A percentile compares a stretch with the other conserved stretches of the same genome.
phyloP scores from a whole-genome alignment of 2,888 invertebrate genomes.

The Strigamia transsilvanica region DNA sequence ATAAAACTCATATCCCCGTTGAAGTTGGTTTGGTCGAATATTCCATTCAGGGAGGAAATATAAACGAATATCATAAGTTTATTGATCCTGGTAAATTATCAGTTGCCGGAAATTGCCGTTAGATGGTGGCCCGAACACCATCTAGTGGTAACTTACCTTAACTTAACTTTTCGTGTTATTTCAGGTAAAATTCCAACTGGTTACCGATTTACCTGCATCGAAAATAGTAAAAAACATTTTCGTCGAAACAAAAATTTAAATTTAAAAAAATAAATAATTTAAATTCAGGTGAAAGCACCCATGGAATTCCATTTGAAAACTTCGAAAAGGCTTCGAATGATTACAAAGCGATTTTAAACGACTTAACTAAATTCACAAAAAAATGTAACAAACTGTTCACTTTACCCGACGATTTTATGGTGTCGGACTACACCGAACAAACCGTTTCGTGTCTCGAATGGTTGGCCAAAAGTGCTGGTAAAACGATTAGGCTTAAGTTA shows the following conservation, averaged over 20 bases:
- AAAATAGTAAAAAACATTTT: not conserved
- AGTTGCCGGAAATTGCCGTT: too few species aligned
- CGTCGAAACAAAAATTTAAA: too few species aligned
- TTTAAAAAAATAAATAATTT: not conserved
- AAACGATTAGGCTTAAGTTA: not conserved
- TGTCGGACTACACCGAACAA: not conserved
- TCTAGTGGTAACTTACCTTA: too few species aligned
- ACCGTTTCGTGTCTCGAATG: not conserved
- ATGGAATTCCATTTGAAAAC: not conserved
- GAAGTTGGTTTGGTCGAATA: slow-evolving; percentile 61
- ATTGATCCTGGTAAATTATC: slow-evolving; percentile 60
- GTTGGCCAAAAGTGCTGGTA: not conserved
- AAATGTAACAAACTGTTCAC: not conserved
- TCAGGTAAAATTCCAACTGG: slow-evolving; percentile 57
- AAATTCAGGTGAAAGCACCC: not conserved
- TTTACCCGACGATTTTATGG: not conserved
- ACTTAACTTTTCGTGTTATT: too few species aligned
- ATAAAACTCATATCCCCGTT: slow-evolving; percentile 60
- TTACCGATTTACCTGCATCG: not conserved
- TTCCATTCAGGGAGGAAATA: slow-evolving; percentile 60
- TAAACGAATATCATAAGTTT: slow-evolving; percentile 60
- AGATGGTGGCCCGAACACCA: too few species aligned
- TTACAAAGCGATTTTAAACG: not conserved
- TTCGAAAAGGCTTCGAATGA: not conserved
- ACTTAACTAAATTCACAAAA: not conserved